Base-by-base conservation (phyloP, 1,140 invertebrate species). In the Macrosteles quadrilineatus region DNA sequence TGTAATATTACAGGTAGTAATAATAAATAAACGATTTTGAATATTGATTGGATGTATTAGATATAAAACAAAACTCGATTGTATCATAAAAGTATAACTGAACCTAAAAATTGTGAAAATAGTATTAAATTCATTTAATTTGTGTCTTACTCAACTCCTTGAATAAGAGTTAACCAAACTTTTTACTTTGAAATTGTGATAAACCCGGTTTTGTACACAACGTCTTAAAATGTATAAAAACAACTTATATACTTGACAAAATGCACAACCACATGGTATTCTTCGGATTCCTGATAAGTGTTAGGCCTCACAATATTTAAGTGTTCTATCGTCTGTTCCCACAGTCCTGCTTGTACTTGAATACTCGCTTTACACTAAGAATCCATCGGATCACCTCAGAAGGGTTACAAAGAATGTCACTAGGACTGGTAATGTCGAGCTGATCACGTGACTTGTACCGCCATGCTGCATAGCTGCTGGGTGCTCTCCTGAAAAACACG, bases 381-480 rank as follows among this genome's bases (percentile, higher is more conserved):
- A 25, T 6, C 9, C 32, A 3, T 2, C 1, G 30, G 45, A 53
- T 67, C 65, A 67, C 43, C 65, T 67, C 12, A 67, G 43, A 9
- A 29, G 19, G 1, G 55, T 1, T 2, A n/a, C 50, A 3, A 40
- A 27, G 40, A 63, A 27, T 1, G 59, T 27, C 2, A 64, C 43
- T 21, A 69, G 32, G 23, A 63, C 21, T 4, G 47, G 29, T 19
- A 17, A n/a, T 19, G 68, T 59, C 59, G 67, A 69, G 32, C 47
- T 32, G 2, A 40, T 31, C 21, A 59, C 25, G 17, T 55, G 36
- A 14, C 32, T 32, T 4, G 30, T 59, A 9, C 81, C 79, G n/a
- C 84, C 85, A 72, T 85, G 83, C 71, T 87, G 85, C 84, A 86
- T 86, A 11, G 85, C 85, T 68, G 85, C 85, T 14, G 85, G 85